Evolutionary conservation across 2,113 vertebrate species (phyloP), one percentile per base, ranked within the genome.

Genomic region (Corydoras maculifer): DNA sequence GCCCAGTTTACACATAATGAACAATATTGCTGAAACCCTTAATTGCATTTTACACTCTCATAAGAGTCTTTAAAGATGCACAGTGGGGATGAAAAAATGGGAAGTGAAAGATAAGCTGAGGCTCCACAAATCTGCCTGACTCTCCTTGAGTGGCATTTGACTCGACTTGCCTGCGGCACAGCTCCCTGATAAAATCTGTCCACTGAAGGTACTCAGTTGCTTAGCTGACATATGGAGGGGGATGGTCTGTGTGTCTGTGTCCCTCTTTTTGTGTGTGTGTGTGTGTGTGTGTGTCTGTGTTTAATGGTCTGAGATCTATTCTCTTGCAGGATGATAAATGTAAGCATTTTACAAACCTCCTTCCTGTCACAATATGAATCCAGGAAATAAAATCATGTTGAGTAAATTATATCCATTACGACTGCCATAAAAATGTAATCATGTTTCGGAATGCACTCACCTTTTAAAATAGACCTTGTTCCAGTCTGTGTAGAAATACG

Each of bases 121-220:
- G 54, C 14, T 69, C 68, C 67, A 63, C 65, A 57, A 55, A 62
- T 55, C 65, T 69, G 64, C 54, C 58, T 65, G n/a, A 62, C 49
- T 59, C 35, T 75, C 61, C 65, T 18, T 64, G 65, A 69, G 72
- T 54, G 18, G 69, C 69, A 71, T 76, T 43, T 77, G 63, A 62
- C 67, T 74, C 9, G 2, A 25, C 58, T 51, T 9, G 73, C 55
- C 57, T 62, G 15, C 69, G 54, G 65, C 49, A 59, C 55, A 59
- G 55, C 54, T 72, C 30, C 61, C 32, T 65, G 75, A 79, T 74
- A 65, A 55, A 77, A 79, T 71, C 59, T 53, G 54, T 61, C 63
- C 54, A 53, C 60, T 32, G 58, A 69, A 68, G 58, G 59, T 58
- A 30, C 43, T 35, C 65, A 55, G 43, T 62, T 68, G 58, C 62